These are phyloP conservation scores for Danio aesculapii DNA, from an alignment of 2,797 vertebrate species.

Conservation along the genomic window DNA sequence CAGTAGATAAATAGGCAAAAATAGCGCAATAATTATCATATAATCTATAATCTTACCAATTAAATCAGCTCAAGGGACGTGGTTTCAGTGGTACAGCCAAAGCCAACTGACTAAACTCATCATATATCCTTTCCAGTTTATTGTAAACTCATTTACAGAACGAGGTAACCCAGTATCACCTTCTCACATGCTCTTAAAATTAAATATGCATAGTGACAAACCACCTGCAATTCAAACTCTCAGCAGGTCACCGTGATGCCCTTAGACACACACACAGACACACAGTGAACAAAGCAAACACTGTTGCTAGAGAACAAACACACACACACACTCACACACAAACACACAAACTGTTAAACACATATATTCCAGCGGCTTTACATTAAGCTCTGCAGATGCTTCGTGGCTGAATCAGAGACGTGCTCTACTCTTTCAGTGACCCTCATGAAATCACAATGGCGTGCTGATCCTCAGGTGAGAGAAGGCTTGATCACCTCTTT, in stretches of 20 bases:
- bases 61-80: background rate
- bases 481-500: background rate
- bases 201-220: constrained; percentile 64
- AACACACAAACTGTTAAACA: background rate
- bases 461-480: constrained; percentile 11
- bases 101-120: constrained; percentile 14
- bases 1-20: no score
- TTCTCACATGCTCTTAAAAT: constrained; percentile 51
- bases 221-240: constrained; percentile 53
- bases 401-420: background rate
- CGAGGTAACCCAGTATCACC: constrained; percentile 49
- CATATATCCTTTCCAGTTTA: constrained; percentile 22
- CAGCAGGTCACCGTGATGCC: constrained; percentile 43
- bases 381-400: background rate
- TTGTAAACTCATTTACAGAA: constrained; percentile 42
- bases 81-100: constrained; percentile 5
- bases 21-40: no score
- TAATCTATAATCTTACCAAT: background rate
- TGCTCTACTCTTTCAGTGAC: background rate
- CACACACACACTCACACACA: background rate
- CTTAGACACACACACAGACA: background rate
- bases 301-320: constrained; percentile 20
- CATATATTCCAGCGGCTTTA: background rate
- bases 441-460: constrained; percentile 20
- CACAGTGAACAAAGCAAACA: constrained; percentile 3